These are phyloP conservation scores for Aphaenogaster floridana DNA, from an alignment of 1,140 invertebrate species.

Conservation along the genomic window DNA sequence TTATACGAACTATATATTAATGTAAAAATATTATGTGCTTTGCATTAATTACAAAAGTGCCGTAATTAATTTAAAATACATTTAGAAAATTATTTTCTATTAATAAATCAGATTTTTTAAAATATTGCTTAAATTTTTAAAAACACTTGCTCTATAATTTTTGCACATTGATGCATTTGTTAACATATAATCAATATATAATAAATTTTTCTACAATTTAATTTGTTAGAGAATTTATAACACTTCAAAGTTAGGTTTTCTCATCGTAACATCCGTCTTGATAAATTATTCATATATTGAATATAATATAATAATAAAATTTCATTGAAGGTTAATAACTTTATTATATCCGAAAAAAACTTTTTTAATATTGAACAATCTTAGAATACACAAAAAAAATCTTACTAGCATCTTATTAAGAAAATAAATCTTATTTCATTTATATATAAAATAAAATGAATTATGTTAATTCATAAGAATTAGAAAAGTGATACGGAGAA, in stretches of 20 bases:
- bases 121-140: background rate
- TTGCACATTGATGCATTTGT: background rate
- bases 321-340: background rate
- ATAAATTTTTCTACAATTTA: background rate
- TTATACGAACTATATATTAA: background rate
- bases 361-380: slow-evolving; percentile 3
- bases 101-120: background rate
- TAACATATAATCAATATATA: background rate
- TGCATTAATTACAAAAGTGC: background rate
- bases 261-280: no score
- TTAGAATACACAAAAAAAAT: background rate
- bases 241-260: background rate
- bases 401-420: background rate
- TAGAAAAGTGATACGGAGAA: slow-evolving; percentile 49
- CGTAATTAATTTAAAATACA: background rate
- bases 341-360: background rate
- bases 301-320: background rate
- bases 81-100: background rate
- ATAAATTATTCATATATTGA: background rate
- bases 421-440: slow-evolving; percentile 8
- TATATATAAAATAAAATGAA: slow-evolving; percentile 21
- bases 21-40: background rate
- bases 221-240: background rate
- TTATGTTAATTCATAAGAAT: slow-evolving; percentile 66
- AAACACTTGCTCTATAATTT: background rate